Evolutionary conservation across 2,888 invertebrate species (phyloP), one percentile per base, ranked within the genome.

Genomic region (Caenorhabditis sp.): DNA sequence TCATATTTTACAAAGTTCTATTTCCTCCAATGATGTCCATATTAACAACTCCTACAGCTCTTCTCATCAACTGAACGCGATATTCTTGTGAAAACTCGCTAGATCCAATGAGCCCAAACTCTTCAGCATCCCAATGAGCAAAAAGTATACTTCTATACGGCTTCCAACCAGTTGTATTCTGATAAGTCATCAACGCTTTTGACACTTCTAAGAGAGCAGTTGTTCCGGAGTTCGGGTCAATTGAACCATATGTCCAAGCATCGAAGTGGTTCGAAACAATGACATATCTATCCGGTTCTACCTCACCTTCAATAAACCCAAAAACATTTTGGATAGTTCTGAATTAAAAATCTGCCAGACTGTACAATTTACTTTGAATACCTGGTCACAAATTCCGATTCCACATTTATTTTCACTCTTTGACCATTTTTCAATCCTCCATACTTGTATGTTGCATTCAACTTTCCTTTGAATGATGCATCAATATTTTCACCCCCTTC

Each of bases 231-330:
- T 88, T 88, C 2, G 90, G 90, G 75, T 90, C 90, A n/a, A 89
- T 83, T 1, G 89, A 89, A 53, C 72, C 78, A 21, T 75, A 75
- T 0, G 65, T 71, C 91, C 90, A 91, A n/a, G 90, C 90, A 79
- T 91, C 90, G 53, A 89, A 86, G 78, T 91, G 90, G 82, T 90
- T 91, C 8, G 90, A 90, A 1, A 90, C 68, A 54, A 91, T 75
- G 7, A 91, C 89, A 82, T 90, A 90, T 1, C 90, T 85, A 79
- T 91, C 91, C 87, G 85, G 85, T 59, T 89, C 89, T 38, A 83
- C 81, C 2, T 52, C 52, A 4, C 89, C 89, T 10, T 73, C 73
- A 23, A 89, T 81, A 27, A 82, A 83, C 1, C 87, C 89, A 53
- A 89, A 77, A 25, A 89, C 87, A 70, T 89, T 89, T 68, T 85